These are phyloP conservation scores for Diarsia brunnea DNA, from an alignment of 2,888 invertebrate species.

Conservation along the genomic window DNA sequence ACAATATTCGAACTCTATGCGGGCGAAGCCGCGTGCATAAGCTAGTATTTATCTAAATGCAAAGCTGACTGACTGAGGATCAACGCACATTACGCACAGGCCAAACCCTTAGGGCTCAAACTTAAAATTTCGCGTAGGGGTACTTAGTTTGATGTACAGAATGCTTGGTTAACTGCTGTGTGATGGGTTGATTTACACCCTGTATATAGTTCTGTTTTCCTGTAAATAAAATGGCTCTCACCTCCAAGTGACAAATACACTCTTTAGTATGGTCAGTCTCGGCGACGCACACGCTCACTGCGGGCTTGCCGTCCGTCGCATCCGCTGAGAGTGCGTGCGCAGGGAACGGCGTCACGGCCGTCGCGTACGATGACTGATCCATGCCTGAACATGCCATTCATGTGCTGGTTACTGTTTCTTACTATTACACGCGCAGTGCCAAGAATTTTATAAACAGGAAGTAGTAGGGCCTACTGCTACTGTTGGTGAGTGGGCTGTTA, in stretches of 20 bases:
- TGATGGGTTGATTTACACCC: too few relatives aligned
- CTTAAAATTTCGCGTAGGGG: too few relatives aligned
- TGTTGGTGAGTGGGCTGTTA: not conserved
- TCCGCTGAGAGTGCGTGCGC: constrained; percentile 83
- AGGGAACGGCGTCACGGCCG: constrained; percentile 94
- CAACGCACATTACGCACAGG: too few relatives aligned
- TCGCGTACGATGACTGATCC: constrained; percentile 93
- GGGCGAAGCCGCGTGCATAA: too few relatives aligned
- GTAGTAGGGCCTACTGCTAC: too few relatives aligned
- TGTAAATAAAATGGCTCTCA: constrained; percentile 18
- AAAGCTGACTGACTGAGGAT: too few relatives aligned
- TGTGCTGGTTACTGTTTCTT: not conserved
- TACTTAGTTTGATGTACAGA: too few relatives aligned
- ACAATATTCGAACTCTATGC: too few relatives aligned
- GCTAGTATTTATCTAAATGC: too few relatives aligned
- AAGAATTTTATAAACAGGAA: not conserved
- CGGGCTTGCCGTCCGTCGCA: constrained; percentile 79
- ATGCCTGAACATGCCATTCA: constrained; percentile 87
- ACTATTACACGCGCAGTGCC: not conserved
- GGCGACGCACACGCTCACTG: constrained; percentile 91
- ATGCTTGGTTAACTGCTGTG: too few relatives aligned
- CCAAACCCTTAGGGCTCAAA: too few relatives aligned
- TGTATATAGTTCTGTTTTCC: not conserved
- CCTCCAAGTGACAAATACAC: constrained; percentile 96
- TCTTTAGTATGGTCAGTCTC: constrained; percentile 93